phyloP scores from a whole-genome alignment of 2,888 invertebrate genomes.

The Limenitis camilla region DNA sequence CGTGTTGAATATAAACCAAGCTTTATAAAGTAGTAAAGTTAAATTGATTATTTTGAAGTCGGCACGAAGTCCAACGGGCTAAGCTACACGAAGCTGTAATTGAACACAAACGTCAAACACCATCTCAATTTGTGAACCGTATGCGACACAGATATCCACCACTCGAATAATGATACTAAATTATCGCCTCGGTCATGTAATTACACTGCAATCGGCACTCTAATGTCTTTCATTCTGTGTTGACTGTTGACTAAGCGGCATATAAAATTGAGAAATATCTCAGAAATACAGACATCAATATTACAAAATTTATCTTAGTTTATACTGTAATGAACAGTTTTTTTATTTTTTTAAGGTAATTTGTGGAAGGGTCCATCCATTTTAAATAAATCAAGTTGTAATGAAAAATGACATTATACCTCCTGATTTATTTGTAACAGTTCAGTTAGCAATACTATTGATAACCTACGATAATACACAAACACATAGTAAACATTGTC shows the following conservation, averaged over 20 bases:
- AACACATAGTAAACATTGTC: no score
- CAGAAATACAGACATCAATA: background rate
- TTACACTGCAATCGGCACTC: slow-evolving; percentile 44
- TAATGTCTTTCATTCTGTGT: slow-evolving; percentile 8
- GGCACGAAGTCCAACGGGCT: background rate
- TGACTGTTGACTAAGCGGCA: slow-evolving; percentile 27
- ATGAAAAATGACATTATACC: no score
- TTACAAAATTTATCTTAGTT: no score
- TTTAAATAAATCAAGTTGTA: no score
- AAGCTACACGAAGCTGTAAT: slow-evolving; percentile 17
- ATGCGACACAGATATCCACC: slow-evolving; percentile 25
- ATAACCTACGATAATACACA: no score
- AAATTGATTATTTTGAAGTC: slow-evolving; percentile 4
- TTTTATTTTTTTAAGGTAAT: no score
- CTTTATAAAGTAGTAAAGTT: background rate
- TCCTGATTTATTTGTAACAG: no score
- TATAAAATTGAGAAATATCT: slow-evolving; percentile 4
- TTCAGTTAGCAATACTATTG: no score
- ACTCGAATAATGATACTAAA: slow-evolving; percentile 50
- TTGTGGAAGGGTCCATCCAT: no score
- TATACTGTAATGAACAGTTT: no score
- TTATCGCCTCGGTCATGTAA: slow-evolving; percentile 53
- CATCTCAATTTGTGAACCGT: slow-evolving; percentile 24
- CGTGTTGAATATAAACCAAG: no score
- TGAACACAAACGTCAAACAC: slow-evolving; percentile 20